Base-by-base conservation (phyloP, 2,888 invertebrate genomes). In the Cremastinae sp. region DNA sequence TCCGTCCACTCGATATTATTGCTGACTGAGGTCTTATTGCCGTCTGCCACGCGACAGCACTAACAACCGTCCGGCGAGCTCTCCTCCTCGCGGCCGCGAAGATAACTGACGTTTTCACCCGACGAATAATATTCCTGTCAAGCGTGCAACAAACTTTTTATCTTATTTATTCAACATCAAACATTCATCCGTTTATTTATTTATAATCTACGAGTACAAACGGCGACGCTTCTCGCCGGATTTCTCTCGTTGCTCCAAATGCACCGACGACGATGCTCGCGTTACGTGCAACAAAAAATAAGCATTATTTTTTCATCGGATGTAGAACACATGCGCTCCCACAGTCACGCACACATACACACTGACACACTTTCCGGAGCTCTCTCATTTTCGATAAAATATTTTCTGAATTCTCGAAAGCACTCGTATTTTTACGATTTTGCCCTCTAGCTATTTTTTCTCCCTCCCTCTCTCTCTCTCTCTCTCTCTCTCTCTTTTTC, bases 1-100 rank as follows among this genome's bases (percentile, higher is more conserved):
- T 16, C 43, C 14, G 55, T 28, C 59, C 49, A 69, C 49, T 56
- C 49, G 78, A 81, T 45, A 45, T 35, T 71, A 61, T 56, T 71
- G 16, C 71, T 37, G 58, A 41, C 37, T 8, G 12, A 64, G 22
- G 37, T 45, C n/a, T 62, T 41, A 58, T 65, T 65, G 66, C 56
- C 14, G 51, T 49, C 51, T 59, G 64, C 64, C 69, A 64, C 62
- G 58, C 68, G 69, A 68, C 55, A 35, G 35, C 43, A 20, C 75
- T 22, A n/a, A 35, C 28, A 51, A 18, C 51, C 7, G 20, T 18
- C 53, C 16, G 12, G n/a, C 12, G 35, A 8, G 8, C 39, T 14
- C 41, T 16, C 18, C 41, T 22, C 20, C 22, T 49, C 47, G 0
- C 51, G 51, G n/a, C 9, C 18, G 28, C 51, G 14, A 22, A 12